These are phyloP conservation scores for Eulimnadia texana DNA, from an alignment of 1,140 invertebrate species.

Conservation along the genomic window DNA sequence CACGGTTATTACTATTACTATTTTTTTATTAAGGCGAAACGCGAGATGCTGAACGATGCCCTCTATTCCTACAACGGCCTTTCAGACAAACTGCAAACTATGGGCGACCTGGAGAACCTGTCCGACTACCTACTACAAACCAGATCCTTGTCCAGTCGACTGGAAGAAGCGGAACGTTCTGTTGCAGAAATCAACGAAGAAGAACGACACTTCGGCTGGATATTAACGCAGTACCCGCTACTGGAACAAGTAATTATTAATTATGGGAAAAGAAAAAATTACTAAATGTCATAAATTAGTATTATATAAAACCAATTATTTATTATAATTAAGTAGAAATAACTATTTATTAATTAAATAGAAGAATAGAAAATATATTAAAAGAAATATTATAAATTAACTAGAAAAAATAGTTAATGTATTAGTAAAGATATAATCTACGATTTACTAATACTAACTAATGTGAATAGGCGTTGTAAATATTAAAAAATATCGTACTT, in stretches of 20 bases:
- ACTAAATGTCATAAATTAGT: conserved; percentile 26
- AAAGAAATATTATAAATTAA: too few relatives aligned
- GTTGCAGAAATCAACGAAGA: conserved; percentile 87
- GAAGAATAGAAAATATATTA: too few relatives aligned
- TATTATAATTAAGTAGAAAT: conserved; percentile 12
- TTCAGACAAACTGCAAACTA: conserved; percentile 71
- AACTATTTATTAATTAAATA: too few relatives aligned
- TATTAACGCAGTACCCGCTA: conserved; percentile 73
- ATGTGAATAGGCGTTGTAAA: too few relatives aligned
- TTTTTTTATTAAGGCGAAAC: conserved; percentile 23
- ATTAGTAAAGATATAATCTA: too few relatives aligned
- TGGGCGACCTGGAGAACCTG: conserved; percentile 75
- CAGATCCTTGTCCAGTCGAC: conserved; percentile 50
- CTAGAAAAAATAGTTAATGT: too few relatives aligned
- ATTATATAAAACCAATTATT: conserved; percentile 13
- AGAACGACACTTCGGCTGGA: conserved; percentile 77
- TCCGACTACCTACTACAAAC: conserved; percentile 71
- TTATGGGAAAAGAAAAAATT: conserved; percentile 30
- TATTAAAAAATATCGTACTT: too few relatives aligned
- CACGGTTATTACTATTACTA: too few relatives aligned
- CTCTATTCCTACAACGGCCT: conserved; percentile 62
- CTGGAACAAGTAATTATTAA: conserved; percentile 42
- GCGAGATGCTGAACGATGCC: conserved; percentile 55
- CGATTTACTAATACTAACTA: too few relatives aligned
- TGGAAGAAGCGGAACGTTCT: conserved; percentile 51